Conservation (phyloP, 2,797 vertebrate species). For the Scomberomorus guttatus region DNA sequence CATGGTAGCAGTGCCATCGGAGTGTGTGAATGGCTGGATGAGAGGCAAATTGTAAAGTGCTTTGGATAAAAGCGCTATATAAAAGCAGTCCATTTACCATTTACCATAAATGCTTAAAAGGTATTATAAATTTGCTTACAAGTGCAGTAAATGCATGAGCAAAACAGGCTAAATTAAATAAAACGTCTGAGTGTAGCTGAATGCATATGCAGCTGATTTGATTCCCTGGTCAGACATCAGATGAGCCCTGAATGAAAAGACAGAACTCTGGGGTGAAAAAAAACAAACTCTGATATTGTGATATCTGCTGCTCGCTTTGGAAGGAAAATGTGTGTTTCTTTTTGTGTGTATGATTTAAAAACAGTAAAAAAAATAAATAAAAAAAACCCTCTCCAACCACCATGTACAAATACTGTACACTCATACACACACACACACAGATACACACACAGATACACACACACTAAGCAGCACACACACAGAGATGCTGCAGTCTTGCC, state of each 20-base stretch:
- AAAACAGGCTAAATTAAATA: neutral
- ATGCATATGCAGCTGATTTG: slow-evolving; percentile 19
- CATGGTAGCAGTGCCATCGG: neutral
- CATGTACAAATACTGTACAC: neutral
- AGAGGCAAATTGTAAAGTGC: no score
- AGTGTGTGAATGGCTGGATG: no score
- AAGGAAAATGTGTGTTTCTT: slow-evolving; percentile 4
- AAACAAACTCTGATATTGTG: neutral
- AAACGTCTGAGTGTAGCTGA: slow-evolving; percentile 16
- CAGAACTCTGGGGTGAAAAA: neutral
- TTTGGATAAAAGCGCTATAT: neutral
- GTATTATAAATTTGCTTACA: neutral
- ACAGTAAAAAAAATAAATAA: no score
- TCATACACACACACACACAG: neutral
- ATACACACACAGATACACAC: neutral
- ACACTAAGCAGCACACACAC: neutral
- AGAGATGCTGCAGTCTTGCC: slow-evolving; percentile 45
- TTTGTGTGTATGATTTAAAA: slow-evolving; percentile 10
- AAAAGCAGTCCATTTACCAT: neutral
- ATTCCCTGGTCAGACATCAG: slow-evolving; percentile 35
- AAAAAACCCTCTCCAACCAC: neutral
- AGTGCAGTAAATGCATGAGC: slow-evolving; percentile 22
- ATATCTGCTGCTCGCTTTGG: neutral
- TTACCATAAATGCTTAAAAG: slow-evolving; percentile 8
- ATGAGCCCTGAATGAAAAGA: slow-evolving; percentile 24